Conservation (phyloP, 2,113 vertebrate species). For the Notiomystis cincta region DNA sequence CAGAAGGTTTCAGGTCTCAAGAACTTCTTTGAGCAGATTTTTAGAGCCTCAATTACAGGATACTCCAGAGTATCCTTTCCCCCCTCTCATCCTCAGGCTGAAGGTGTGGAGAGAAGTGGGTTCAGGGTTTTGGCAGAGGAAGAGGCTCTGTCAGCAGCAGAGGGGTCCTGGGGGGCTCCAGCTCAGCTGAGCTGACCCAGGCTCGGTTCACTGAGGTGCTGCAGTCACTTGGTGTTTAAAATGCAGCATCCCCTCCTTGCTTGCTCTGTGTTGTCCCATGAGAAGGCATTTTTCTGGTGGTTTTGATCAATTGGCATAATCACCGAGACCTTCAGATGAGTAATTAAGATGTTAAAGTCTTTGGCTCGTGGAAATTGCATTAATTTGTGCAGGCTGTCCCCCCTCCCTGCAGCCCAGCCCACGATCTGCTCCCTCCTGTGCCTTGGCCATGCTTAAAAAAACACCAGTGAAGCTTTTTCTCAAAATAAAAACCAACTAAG, state of each 20-base stretch:
- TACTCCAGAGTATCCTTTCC: neutral
- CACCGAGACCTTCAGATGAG: neutral
- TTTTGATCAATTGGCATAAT: neutral
- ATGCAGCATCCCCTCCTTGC: neutral
- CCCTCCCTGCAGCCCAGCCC: neutral
- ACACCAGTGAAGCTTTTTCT: neutral
- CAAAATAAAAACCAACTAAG: neutral
- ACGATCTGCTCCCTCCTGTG: neutral
- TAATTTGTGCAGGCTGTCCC: neutral
- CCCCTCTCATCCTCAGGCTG: neutral
- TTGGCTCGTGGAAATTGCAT: neutral
- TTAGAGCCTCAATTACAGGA: neutral
- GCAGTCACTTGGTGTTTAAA: neutral
- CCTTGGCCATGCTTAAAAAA: neutral
- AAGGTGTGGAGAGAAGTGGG: neutral
- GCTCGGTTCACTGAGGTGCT: neutral
- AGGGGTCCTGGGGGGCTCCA: rapidly evolving
- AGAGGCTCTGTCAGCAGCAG: neutral
- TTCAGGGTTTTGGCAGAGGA: neutral
- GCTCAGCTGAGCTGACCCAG: neutral
- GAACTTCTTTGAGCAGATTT: neutral
- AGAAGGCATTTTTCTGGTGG: neutral
- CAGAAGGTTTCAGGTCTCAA: neutral
- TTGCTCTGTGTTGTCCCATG: neutral
- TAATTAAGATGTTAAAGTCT: neutral